phyloP scores from a whole-genome alignment of 2,888 invertebrate species.

The Microplitis deprimator region DNA sequence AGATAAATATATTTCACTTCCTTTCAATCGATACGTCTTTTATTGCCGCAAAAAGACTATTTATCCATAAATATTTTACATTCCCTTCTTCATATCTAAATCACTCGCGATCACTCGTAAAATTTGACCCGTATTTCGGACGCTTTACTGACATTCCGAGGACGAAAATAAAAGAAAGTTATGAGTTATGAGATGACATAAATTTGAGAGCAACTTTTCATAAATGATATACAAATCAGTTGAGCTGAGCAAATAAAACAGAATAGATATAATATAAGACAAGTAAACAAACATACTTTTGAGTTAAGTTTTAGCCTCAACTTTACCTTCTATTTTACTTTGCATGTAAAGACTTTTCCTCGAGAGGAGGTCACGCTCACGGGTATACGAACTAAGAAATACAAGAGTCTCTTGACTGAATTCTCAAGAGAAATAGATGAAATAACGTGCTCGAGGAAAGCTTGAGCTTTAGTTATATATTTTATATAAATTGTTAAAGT shows the following conservation, averaged over 20 bases:
- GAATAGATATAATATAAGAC: neutral
- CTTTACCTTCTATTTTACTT: neutral
- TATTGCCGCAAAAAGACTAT: constrained; percentile 14
- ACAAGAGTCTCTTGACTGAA: constrained; percentile 16
- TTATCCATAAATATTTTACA: neutral
- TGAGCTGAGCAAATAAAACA: neutral
- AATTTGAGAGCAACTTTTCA: neutral
- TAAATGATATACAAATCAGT: neutral
- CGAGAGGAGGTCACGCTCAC: neutral
- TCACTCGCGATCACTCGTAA: no score
- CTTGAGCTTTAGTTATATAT: neutral
- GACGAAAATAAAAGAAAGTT: neutral
- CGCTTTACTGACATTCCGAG: no score
- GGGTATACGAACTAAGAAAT: neutral
- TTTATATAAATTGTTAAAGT: constrained; percentile 29
- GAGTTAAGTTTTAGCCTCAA: neutral
- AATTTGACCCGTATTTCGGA: no score
- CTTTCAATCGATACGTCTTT: constrained; percentile 30
- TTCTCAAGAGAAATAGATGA: constrained; percentile 14
- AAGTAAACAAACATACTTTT: neutral
- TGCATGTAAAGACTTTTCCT: neutral
- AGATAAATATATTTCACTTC: constrained; percentile 24
- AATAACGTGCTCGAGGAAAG: constrained; percentile 6
- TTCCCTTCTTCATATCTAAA: neutral
- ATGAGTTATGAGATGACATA: neutral